phyloP scores from a whole-genome alignment of 2,888 invertebrate genomes.

The Apeira syringaria region DNA sequence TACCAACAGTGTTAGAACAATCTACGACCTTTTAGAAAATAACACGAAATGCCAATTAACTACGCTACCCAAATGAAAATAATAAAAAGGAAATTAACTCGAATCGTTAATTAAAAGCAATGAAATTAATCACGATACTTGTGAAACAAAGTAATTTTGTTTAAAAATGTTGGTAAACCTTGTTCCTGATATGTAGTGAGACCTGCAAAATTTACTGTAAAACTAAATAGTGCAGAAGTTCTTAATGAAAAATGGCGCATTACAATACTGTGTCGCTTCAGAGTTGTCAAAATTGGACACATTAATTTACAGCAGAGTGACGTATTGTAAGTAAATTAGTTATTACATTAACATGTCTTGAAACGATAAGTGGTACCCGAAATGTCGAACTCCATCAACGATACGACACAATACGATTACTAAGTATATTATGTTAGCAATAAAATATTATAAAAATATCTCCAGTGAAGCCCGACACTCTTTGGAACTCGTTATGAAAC shows the following conservation, averaged over 20 bases:
- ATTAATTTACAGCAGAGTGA: too few species aligned
- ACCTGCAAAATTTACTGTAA: conserved; percentile 82
- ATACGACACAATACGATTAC: too few species aligned
- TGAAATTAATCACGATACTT: conserved; percentile 58
- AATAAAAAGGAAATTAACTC: conserved; percentile 35
- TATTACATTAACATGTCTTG: too few species aligned
- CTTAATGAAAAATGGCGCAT: conserved; percentile 22
- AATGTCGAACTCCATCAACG: too few species aligned
- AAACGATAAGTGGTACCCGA: too few species aligned
- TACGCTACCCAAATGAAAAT: conserved; percentile 25
- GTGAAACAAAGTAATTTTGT: conserved; percentile 49
- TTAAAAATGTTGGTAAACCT: conserved; percentile 68
- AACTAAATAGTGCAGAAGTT: conserved; percentile 76
- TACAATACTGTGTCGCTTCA: too few species aligned
- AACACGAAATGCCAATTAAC: conserved; percentile 28
- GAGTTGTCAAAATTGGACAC: too few species aligned
- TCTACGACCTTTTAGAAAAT: conserved; percentile 1
- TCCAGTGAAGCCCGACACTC: too few species aligned
- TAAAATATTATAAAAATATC: too few species aligned
- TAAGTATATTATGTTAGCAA: too few species aligned
- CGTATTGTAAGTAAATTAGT: too few species aligned
- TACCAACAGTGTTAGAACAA: conserved; percentile 1
- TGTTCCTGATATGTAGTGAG: conserved; percentile 79
- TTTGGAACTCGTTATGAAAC: too few species aligned
- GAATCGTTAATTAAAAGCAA: conserved; percentile 45